These are phyloP conservation scores for Lipophrys pholis DNA, from an alignment of 2,113 vertebrate genomes.

Conservation along the genomic window DNA sequence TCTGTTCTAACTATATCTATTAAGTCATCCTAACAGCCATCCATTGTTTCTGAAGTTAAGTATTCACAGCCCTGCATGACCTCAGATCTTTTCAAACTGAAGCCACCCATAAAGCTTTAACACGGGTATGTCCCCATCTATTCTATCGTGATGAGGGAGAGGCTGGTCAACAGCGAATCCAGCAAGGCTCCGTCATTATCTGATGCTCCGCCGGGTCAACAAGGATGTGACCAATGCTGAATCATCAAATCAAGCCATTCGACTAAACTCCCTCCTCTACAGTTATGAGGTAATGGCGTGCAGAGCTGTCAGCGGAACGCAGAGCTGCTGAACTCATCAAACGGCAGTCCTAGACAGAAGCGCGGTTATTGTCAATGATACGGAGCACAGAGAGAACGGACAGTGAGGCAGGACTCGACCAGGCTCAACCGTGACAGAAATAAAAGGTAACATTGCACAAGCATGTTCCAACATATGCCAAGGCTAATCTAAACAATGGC, in stretches of 20 bases:
- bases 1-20: too few relatives aligned
- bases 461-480: constrained; percentile 38
- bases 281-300: constrained; percentile 59
- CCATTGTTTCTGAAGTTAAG: neutral
- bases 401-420: neutral
- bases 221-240: constrained; percentile 69
- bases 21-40: neutral
- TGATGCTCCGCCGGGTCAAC: constrained; percentile 65
- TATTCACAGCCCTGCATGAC: constrained; percentile 3
- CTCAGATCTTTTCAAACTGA: neutral
- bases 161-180: constrained; percentile 15
- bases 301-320: constrained; percentile 24
- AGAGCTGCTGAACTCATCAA: constrained; percentile 63
- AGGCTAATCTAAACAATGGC: constrained; percentile 49
- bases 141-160: constrained; percentile 43
- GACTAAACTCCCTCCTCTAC: constrained; percentile 58
- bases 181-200: constrained; percentile 66
- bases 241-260: constrained; percentile 61
- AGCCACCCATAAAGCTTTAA: neutral
- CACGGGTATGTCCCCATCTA: constrained; percentile 40
- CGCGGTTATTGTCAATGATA: constrained; percentile 38
- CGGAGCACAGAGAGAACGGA: constrained; percentile 4
- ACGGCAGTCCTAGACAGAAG: constrained; percentile 38
- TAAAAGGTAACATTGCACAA: constrained; percentile 43
- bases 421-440: constrained; percentile 23